A percentile compares a stretch with the other conserved stretches of the same genome.
These are phyloP conservation scores for Beris morrisii DNA, from an alignment of 2,888 invertebrate genomes.

Conservation along the genomic window DNA sequence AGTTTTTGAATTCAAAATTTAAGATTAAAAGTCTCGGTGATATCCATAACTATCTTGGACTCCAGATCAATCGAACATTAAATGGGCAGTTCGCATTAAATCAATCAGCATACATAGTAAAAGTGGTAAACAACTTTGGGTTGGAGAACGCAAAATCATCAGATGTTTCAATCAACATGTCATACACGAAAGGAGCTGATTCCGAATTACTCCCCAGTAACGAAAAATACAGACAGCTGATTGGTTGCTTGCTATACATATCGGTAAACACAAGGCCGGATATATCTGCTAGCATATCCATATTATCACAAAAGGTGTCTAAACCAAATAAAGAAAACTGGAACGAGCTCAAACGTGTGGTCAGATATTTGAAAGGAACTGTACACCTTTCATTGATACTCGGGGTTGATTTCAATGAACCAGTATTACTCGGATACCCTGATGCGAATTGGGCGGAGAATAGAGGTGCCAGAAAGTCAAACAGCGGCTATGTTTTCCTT, in stretches of 20 bases:
- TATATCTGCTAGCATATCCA: constrained; percentile 36
- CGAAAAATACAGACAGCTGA: constrained; percentile 38
- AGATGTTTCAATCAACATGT: background rate
- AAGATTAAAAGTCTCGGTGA: background rate
- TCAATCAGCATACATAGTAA: background rate
- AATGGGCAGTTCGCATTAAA: background rate
- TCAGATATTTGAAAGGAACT: constrained; percentile 25
- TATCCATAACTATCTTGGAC: background rate
- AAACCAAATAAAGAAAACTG: constrained; percentile 9
- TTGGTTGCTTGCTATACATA: constrained; percentile 42
- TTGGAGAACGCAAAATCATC: background rate
- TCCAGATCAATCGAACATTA: background rate
- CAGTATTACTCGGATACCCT: constrained; percentile 40
- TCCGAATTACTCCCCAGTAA: constrained; percentile 23
- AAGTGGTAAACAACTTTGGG: background rate
- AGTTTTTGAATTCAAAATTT: background rate
- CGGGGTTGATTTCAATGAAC: constrained; percentile 4
- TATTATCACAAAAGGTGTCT: constrained; percentile 33
- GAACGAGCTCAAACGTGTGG: constrained; percentile 28
- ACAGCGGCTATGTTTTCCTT: background rate
- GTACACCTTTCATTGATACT: constrained; percentile 21
- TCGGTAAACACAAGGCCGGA: constrained; percentile 41
- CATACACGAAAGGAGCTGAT: background rate
- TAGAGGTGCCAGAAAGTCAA: constrained; percentile 36
- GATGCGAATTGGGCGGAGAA: constrained; percentile 49